Percentiles rank a stretch among this genome's conserved stretches.
Conservation (phyloP, 2,797 vertebrate species). For the Gymnoscopelus braueri region DNA sequence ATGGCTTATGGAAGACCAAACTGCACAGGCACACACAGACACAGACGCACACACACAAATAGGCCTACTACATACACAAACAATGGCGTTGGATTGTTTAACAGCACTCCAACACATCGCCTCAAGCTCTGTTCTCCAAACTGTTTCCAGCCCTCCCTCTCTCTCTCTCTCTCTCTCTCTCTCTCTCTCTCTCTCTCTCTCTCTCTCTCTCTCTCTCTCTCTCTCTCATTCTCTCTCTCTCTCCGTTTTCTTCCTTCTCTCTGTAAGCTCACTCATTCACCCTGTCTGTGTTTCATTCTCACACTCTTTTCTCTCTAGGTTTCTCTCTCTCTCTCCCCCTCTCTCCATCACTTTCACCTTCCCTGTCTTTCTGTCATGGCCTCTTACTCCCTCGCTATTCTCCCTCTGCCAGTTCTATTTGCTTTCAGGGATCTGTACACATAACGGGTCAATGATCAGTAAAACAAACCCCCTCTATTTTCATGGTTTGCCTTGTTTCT, state of each 20-base stretch:
- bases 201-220: conserved; percentile 5
- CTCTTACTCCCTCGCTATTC: no score
- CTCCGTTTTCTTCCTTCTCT: not conserved
- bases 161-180: not conserved
- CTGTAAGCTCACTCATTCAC: not conserved
- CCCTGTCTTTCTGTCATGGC: not conserved
- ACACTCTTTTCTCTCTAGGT: conserved; percentile 1
- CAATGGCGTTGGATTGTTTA: not conserved
- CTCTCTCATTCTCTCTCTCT: conserved; percentile 1
- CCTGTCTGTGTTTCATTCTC: not conserved
- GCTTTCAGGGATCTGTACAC: conserved; percentile 41
- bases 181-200: conserved; percentile 5
- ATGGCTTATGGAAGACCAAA: conserved; percentile 4
- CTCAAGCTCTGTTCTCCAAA: conserved; percentile 12
- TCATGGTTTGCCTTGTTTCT: not conserved
- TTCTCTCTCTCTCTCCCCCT: not conserved
- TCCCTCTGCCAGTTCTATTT: conserved; percentile 30
- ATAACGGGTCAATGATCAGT: conserved; percentile 46
- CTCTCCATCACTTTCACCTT: conserved; percentile 14
- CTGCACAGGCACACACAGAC: not conserved
- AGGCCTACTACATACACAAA: conserved; percentile 5
- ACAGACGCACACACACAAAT: conserved; percentile 10
- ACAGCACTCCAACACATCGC: conserved; percentile 6
- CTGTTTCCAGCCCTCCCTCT: conserved; percentile 20
- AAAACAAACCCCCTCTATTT: conserved; percentile 49